phyloP scores from a whole-genome alignment of 2,888 invertebrate genomes.

The Patella caerulea region DNA sequence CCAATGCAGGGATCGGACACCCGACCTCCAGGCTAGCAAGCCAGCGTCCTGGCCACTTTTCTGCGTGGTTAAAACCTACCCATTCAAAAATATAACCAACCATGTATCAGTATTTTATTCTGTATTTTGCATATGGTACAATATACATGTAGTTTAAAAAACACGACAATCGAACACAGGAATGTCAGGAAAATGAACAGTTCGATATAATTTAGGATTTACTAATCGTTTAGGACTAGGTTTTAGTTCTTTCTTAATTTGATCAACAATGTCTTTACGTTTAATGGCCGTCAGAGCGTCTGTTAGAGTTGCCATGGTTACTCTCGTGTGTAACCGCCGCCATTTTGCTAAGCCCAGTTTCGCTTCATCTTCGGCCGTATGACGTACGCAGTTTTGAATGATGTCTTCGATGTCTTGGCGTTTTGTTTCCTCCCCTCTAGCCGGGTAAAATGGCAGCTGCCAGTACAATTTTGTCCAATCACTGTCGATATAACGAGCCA shows the following conservation, averaged over 20 bases:
- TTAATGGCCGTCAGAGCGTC: constrained; percentile 46
- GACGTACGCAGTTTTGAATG: constrained; percentile 53
- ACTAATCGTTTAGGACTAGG: constrained; percentile 2
- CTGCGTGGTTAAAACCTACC: no score
- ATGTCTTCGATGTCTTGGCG: constrained; percentile 59
- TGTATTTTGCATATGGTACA: no score
- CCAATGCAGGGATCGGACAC: no score
- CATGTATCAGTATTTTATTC: no score
- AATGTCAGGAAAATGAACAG: constrained; percentile 49
- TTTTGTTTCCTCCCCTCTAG: constrained; percentile 56
- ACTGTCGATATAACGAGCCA: constrained; percentile 49
- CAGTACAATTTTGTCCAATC: constrained; percentile 63
- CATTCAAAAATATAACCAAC: no score
- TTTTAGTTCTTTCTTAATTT: constrained; percentile 39
- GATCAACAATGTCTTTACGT: constrained; percentile 57
- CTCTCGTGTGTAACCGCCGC: constrained; percentile 62
- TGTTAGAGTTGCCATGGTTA: constrained; percentile 56
- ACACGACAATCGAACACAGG: constrained; percentile 4
- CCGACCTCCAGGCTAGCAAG: no score
- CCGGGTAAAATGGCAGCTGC: constrained; percentile 58
- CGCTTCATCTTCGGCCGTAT: constrained; percentile 48
- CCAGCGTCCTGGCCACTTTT: no score
- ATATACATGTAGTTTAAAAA: background rate
- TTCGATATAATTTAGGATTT: constrained; percentile 37
- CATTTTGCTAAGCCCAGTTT: constrained; percentile 53